Evolutionary conservation across 2,888 invertebrate species (phyloP).

Genomic region (Minunthozetes semirufus): DNA sequence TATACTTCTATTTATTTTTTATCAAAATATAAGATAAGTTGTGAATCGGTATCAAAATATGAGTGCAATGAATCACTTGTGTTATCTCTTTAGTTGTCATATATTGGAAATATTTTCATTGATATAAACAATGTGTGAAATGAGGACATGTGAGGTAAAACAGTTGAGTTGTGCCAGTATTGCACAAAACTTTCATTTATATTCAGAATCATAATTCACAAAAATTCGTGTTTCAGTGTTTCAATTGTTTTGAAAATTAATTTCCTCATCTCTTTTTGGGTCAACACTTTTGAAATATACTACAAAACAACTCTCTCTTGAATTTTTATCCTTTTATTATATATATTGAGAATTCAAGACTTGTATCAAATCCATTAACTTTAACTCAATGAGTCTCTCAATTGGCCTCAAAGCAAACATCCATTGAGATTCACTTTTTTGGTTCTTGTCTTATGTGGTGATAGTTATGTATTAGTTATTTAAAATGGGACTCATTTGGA

Average conservation of each 20-base stretch:
- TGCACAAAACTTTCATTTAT: constrained; percentile 11
- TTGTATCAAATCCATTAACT: background rate
- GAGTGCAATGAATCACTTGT: too few species aligned
- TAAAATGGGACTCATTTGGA: background rate
- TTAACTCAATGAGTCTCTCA: background rate
- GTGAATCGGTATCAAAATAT: too few species aligned
- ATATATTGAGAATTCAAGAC: background rate
- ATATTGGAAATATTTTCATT: background rate
- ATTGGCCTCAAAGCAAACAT: background rate
- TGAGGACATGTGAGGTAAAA: background rate
- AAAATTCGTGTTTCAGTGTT: background rate
- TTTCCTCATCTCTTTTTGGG: constrained; percentile 15
- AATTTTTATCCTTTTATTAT: background rate
- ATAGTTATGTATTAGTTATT: background rate
- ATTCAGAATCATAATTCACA: constrained; percentile 6
- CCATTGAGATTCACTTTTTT: background rate
- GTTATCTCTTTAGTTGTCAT: too few species aligned
- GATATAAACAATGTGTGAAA: background rate
- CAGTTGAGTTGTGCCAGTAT: background rate
- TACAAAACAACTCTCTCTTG: background rate
- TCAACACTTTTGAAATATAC: constrained; percentile 3
- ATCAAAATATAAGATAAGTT: too few species aligned
- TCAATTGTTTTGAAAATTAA: constrained; percentile 18
- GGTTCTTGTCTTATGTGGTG: background rate
- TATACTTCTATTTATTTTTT: too few species aligned